These are phyloP conservation scores for Microcebus jonahi DNA, from an alignment of 2,113 vertebrate genomes.

Conservation along the genomic window DNA sequence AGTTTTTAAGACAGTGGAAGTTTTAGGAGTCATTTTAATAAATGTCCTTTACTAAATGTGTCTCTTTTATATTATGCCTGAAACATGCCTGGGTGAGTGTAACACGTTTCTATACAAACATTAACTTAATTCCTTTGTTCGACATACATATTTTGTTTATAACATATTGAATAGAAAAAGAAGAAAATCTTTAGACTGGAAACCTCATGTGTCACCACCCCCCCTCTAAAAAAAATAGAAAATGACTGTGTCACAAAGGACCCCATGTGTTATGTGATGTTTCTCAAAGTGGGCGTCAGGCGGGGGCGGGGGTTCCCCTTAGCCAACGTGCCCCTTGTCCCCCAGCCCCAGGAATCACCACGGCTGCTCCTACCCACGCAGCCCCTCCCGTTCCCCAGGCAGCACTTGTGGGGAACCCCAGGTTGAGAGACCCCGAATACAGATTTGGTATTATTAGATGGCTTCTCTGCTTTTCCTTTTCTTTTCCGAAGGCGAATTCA, in stretches of 20 bases:
- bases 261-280: slow-evolving; percentile 49
- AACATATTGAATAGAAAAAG: not conserved
- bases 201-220: not conserved
- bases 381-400: accelerated
- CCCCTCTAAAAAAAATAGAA: not conserved
- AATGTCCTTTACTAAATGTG: not conserved
- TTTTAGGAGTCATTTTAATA: not conserved
- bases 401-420: slow-evolving; percentile 52
- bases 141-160: not conserved
- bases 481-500: slow-evolving; percentile 73
- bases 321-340: not conserved
- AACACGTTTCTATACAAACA: not conserved
- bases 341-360: slow-evolving; percentile 64
- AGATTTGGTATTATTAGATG: not conserved
- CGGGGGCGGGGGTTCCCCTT: accelerated
- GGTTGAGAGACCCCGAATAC: slow-evolving; percentile 62
- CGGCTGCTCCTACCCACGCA: accelerated
- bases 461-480: not conserved
- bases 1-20: slow-evolving; percentile 53
- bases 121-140: not conserved
- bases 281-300: slow-evolving; percentile 52
- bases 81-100: slow-evolving; percentile 29
- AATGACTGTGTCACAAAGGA: slow-evolving; percentile 60
- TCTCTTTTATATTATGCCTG: slow-evolving; percentile 6
- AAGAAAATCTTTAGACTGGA: not conserved